Conservation (phyloP, 2,797 vertebrate species). For the Ctenochaetus hawaiiensis region DNA sequence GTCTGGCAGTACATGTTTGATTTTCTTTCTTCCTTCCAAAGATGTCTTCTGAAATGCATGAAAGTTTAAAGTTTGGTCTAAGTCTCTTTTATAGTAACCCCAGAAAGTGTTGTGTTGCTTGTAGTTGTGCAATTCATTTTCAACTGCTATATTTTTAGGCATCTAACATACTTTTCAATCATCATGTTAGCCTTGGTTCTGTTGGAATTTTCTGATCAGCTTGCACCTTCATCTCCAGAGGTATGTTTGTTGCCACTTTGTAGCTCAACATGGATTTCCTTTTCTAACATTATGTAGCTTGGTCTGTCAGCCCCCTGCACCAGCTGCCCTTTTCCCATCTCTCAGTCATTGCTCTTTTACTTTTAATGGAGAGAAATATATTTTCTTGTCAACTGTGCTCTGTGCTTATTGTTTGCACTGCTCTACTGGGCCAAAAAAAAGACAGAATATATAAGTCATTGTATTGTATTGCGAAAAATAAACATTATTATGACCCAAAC, state of each 20-base stretch:
- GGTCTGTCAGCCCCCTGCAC: constrained; percentile 20
- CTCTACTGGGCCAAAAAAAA: not conserved
- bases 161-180: constrained; percentile 8
- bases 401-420: not conserved
- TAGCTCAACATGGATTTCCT: constrained; percentile 17
- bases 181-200: constrained; percentile 22
- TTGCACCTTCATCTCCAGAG: not conserved
- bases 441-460: not conserved
- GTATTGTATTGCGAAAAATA: not conserved
- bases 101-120: not conserved
- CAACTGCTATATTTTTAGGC: not conserved
- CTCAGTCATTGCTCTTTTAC: not conserved
- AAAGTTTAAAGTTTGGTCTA: constrained; percentile 1
- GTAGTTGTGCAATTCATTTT: constrained; percentile 1
- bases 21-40: constrained; percentile 19
- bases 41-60: constrained; percentile 24
- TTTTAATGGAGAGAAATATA: not conserved
- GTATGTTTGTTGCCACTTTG: constrained; percentile 20
- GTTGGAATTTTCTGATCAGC: constrained; percentile 7
- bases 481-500: not conserved
- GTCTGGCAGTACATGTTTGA: constrained; percentile 35
- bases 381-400: not conserved
- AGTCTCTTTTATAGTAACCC: not conserved
- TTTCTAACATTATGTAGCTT: constrained; percentile 22
- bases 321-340: constrained; percentile 13